Percentiles rank a stretch among this genome's conserved stretches.
Evolutionary conservation across 2,797 vertebrate genomes (phyloP).

Genomic region (Eremophila alpestris): DNA sequence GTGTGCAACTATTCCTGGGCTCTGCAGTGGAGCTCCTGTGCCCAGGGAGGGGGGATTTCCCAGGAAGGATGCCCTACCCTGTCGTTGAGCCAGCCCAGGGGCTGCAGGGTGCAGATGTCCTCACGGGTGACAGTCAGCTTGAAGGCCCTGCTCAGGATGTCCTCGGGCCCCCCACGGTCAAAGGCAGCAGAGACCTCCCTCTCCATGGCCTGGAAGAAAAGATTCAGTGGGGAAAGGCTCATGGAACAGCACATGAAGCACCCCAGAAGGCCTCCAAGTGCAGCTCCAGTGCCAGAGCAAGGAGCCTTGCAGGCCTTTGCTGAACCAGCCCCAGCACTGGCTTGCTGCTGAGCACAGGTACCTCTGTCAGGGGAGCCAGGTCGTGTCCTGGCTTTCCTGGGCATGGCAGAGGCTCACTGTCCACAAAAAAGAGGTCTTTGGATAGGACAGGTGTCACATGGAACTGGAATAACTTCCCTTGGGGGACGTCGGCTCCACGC

Average conservation of each 20-base stretch:
- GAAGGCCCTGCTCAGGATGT: conserved; percentile 88
- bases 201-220: conserved; percentile 85
- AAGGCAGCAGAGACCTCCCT: conserved; percentile 83
- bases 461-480: conserved; percentile 79
- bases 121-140: conserved; percentile 88
- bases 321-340: not conserved
- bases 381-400: conserved; percentile 50
- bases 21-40: not conserved
- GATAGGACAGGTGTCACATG: conserved; percentile 69
- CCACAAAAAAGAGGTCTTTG: not conserved
- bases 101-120: conserved; percentile 87
- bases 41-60: not conserved
- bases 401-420: not conserved
- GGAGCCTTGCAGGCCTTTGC: not conserved
- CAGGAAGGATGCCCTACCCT: conserved; percentile 74
- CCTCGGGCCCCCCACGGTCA: conserved; percentile 77
- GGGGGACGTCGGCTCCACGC: conserved; percentile 77
- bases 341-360: conserved; percentile 37
- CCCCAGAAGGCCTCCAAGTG: not conserved
- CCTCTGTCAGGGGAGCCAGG: conserved; percentile 84
- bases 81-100: conserved; percentile 90
- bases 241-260: not conserved
- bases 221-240: not conserved
- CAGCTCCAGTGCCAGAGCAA: not conserved
- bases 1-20: not conserved